Evolutionary conservation across 2,888 invertebrate species (phyloP).

Genomic region (Alcis repandata): DNA sequence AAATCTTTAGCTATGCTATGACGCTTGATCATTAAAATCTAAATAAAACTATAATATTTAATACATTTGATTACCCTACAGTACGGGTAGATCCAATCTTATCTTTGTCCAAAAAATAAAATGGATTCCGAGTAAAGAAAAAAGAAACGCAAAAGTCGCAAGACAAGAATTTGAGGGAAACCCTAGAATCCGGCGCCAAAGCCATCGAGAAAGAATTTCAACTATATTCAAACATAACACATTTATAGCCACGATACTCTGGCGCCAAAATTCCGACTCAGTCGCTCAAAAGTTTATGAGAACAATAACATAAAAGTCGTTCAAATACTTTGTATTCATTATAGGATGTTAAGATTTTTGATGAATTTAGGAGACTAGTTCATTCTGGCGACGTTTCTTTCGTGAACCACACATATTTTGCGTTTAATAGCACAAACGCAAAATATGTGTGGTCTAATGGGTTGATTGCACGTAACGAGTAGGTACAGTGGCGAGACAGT

Average conservation of each 20-base stretch:
- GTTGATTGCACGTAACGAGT: no score
- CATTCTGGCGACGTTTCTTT: constrained; percentile 5
- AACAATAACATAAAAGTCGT: constrained; percentile 39
- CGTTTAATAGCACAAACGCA: no score
- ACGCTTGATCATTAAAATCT: constrained; percentile 5
- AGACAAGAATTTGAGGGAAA: constrained; percentile 31
- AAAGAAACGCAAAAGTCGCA: constrained; percentile 15
- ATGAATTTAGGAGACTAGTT: constrained; percentile 7
- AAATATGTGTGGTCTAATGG: not conserved
- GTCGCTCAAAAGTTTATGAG: constrained; percentile 28
- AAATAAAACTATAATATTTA: constrained; percentile 2
- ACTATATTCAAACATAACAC: constrained; percentile 25
- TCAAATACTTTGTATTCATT: constrained; percentile 42
- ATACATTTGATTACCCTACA: not conserved
- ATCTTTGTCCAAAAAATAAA: not conserved
- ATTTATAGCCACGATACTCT: constrained; percentile 20
- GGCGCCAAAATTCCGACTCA: constrained; percentile 47
- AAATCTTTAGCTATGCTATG: not conserved
- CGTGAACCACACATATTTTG: not conserved
- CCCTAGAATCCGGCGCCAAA: constrained; percentile 25
- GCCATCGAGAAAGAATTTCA: constrained; percentile 33
- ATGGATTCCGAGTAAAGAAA: constrained; percentile 9
- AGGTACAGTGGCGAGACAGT: no score
- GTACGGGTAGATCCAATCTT: not conserved
- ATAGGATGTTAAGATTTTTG: constrained; percentile 25